Evolutionary conservation across 2,797 vertebrate species (phyloP).

Genomic region (Chloroceryle amazona): DNA sequence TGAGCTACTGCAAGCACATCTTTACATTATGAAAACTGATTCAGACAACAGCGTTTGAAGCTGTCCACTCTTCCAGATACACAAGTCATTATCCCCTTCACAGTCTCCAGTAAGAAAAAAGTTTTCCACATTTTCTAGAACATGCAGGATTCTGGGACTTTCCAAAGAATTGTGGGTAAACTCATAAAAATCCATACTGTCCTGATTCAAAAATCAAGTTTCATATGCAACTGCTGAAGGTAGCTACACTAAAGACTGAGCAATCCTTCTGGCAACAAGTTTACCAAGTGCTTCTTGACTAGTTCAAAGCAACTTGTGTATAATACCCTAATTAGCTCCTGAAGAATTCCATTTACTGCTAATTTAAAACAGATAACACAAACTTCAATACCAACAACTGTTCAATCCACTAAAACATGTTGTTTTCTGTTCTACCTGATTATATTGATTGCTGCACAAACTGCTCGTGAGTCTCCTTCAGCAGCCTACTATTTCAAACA

Average conservation of each 20-base stretch:
- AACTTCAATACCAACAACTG: neutral
- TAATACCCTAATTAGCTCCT: neutral
- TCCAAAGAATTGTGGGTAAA: neutral
- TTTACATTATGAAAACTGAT: neutral
- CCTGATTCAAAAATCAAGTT: neutral
- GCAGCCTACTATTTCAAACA: neutral
- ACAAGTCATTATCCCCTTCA: neutral
- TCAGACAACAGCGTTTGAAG: neutral
- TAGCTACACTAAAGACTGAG: neutral
- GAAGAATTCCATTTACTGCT: neutral
- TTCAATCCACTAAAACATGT: accelerated
- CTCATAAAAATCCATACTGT: neutral
- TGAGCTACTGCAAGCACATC: neutral
- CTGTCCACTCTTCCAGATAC: neutral
- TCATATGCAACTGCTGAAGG: neutral
- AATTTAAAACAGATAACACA: neutral
- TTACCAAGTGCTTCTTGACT: neutral
- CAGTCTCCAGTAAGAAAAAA: neutral
- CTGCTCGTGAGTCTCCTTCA: neutral
- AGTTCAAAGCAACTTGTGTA: neutral
- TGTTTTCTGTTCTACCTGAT: neutral
- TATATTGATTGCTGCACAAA: neutral
- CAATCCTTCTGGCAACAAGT: neutral
- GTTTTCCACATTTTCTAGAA: neutral
- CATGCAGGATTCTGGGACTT: neutral